Base-by-base conservation (phyloP, 2,113 vertebrate genomes). In the Panthera uncia region DNA sequence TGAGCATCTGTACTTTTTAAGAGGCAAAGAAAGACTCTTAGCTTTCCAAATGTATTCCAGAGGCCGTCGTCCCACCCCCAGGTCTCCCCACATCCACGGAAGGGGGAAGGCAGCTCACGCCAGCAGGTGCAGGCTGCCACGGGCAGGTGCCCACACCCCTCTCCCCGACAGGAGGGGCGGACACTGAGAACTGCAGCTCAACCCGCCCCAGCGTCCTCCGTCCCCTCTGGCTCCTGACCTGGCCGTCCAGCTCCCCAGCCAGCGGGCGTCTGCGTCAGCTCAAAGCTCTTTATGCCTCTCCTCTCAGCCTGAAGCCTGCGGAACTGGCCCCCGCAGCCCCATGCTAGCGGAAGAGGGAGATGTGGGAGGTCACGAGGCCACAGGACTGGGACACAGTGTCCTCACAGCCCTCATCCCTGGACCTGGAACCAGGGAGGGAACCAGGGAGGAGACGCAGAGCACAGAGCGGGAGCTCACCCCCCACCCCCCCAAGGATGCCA, bases 1-100 rank as follows among this genome's bases (percentile, higher is more conserved):
- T 65, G 69, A 94, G 13, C 33, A 68, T 48, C 31, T 63, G 16
- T 29, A 78, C 52, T 90, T 78, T 92, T 55, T 45, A 93, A 91
- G 66, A 88, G 57, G 38, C 65, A 66, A 76, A 92, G 38, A 66
- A 85, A 92, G 48, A 41, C 65, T 71, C 79, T 82, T 48, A 92
- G 79, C 50, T 73, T 55, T 91, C 36, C 74, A n/a, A 25, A 79
- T 61, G 85, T 89, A 41, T 81, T 25, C 50, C 6, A 0, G 38
- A 52, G 23, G 19, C 36, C 38, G 36, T 36, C 65, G 21, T 9
- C 29, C 65, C 1, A 6, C 18, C 5, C 69, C 82, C 1, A 5
- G n/a, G 23, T 33, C 23, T 18, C 29, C 55, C 73, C 18, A 23
- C 2, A 3, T 66, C 52, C 50, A 2, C 2, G 71, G 33, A 73